Base-by-base conservation (phyloP, 2,797 vertebrate species). In the Pitangus sulphuratus region DNA sequence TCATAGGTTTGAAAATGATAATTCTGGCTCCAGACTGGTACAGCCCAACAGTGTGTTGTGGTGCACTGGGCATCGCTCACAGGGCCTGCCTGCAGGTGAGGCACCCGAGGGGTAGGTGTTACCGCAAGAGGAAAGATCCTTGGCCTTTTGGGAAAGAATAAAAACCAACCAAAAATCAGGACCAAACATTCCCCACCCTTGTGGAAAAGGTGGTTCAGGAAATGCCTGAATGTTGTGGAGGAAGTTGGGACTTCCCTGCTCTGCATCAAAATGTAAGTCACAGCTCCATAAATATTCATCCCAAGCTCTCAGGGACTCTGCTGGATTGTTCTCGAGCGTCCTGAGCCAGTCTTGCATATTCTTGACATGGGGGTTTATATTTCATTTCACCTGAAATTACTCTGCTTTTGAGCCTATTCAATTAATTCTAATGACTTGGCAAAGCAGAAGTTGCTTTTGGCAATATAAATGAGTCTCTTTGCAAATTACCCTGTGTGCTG, bases 151-250 rank as follows among this genome's bases (percentile, higher is more conserved):
- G 40, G 65, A 54, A 54, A 48, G 17, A n/a, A 3, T 4, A 1
- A 35, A 17, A 17, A 40, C 9, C 14, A 68, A 11, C 3, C 5
- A 37, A 28, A 47, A 28, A 13, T 4, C 17, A 10, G 31, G 5
- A 30, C 28, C 19, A 37, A 71, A 22, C 12, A 3, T 26, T 50
- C 25, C 24, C 8, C 11, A 4, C 37, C 12, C 9, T 47, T 20
- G 48, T 6, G 5, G 35, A 31, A 37, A 40, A 40, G 42, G 62
- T 33, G 42, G 31, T 45, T 65, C 22, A 25, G 62, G 31, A 65
- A 15, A 44, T 45, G 14, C 53, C 15, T 12, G 37, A 9, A 42
- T 9, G 6, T 33, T 1, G 2, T 39, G 37, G 9, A 60, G 0
- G 0, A 50, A 70, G 22, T 42, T 40, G 70, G 25, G 21, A 15